phyloP scores from a whole-genome alignment of 1,140 invertebrate genomes.

The Penaeus vannamei region DNA sequence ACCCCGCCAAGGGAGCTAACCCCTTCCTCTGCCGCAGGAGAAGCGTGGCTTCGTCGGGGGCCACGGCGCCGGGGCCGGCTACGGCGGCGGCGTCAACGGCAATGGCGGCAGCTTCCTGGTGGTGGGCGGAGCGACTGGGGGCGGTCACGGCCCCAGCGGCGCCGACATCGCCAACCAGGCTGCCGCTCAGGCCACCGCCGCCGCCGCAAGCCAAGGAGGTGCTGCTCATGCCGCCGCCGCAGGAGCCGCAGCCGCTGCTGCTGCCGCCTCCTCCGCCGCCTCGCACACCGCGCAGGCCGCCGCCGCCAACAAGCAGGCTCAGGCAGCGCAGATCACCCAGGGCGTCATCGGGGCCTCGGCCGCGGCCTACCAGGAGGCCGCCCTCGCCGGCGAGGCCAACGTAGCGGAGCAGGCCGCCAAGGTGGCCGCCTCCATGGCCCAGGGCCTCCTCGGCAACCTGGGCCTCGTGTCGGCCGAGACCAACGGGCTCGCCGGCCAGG shows the following conservation, averaged over 20 bases:
- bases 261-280: not conserved
- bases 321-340: constrained; percentile 23
- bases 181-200: not conserved
- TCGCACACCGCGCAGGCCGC: not conserved
- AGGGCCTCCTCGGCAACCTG: constrained; percentile 6
- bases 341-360: not conserved
- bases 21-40: not conserved
- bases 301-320: constrained; percentile 10
- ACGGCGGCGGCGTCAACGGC: not conserved
- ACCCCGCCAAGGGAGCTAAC: no score
- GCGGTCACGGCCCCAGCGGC: not conserved
- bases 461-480: constrained; percentile 1
- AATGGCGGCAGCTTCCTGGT: constrained; percentile 13
- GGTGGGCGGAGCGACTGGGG: not conserved
- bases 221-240: constrained; percentile 3
- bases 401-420: constrained; percentile 6
- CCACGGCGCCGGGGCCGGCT: not conserved
- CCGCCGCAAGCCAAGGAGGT: not conserved
- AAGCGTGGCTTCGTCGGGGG: not conserved
- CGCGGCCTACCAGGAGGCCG: not conserved
- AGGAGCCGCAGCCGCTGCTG: not conserved
- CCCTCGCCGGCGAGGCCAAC: constrained; percentile 9
- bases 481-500: constrained; percentile 18
- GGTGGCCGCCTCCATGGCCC: constrained; percentile 16
- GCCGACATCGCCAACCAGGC: constrained; percentile 8